Base-by-base conservation (phyloP, 1,140 invertebrate genomes). In the Calosoma granatense region DNA sequence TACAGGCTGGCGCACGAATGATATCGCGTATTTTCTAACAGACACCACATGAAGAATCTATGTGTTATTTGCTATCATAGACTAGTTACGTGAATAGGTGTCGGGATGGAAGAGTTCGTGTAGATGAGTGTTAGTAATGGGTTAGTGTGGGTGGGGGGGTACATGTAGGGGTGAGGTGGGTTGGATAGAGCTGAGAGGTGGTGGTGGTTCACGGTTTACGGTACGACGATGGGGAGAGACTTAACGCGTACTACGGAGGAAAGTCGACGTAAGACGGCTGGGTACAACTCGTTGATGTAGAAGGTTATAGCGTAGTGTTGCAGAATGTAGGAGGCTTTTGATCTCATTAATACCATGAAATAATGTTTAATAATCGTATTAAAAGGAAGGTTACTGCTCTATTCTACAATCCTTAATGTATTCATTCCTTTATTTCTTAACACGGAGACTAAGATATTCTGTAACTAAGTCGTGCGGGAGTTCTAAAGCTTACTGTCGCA, bases 301-400 rank as follows among this genome's bases (percentile, higher is more conserved):
- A 14, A 14, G 26, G 14, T 14, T 30, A 14, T 30, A 30, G 26
- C 14, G 26, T 30, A 30, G 56, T 60, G 61, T 56, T 64, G 59
- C 60, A 64, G 62, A 61, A 68, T 66, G 65, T 65, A 68, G 70
- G 74, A 74, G 74, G 76, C 76, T 78, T 77, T 76, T 78, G 77
- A 77, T 78, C 74, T 78, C 76, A 77, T 78, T 78, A 78, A 76
- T 76, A 74, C 74, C 72, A 76, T 74, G 78, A 81, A 80, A 81
- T 81, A 81, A 80, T 79, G 70, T 70, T 76, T 75, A 74, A 77
- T 79, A 78, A 78, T 79, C 76, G 78, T 78, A 80, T 77, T 76
- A 74, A 72, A 77, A 74, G 74, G 67, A 74, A 78, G 76, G 72
- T 76, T 79, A 79, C 72, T 72, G 71, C 69, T 62, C 64, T 69